Evolutionary conservation across 1,140 invertebrate species (phyloP).

Genomic region (Pachyrhynchus sulphureomaculatus): DNA sequence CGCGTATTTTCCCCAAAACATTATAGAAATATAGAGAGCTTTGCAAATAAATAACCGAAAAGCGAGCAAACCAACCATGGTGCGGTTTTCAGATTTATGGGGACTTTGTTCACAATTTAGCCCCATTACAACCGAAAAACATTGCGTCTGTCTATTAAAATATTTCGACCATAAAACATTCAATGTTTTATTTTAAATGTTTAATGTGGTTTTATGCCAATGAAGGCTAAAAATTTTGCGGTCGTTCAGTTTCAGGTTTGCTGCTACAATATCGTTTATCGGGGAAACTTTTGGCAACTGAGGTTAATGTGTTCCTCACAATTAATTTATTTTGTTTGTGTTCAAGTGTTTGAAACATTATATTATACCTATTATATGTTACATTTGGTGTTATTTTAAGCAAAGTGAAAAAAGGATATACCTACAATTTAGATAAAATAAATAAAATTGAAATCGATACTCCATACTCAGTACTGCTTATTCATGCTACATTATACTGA

Average conservation of each 20-base stretch:
- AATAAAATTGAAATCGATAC: no score
- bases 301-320: not conserved
- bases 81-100: slow-evolving; percentile 46
- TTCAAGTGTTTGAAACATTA: not conserved
- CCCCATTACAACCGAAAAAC: slow-evolving; percentile 22
- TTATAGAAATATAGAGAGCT: slow-evolving; percentile 32
- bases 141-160: slow-evolving; percentile 21
- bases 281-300: not conserved
- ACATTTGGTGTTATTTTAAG: no score
- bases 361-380: no score
- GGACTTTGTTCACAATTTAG: slow-evolving; percentile 37
- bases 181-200: slow-evolving; percentile 21
- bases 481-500: no score
- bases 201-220: slow-evolving; percentile 1
- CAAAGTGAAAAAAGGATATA: no score
- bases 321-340: slow-evolving; percentile 6
- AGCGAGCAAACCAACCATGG: slow-evolving; percentile 38
- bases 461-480: no score
- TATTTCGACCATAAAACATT: slow-evolving; percentile 21
- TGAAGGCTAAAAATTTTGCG: slow-evolving; percentile 15
- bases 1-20: slow-evolving; percentile 24
- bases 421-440: no score
- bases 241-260: slow-evolving; percentile 9
- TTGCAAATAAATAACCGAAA: slow-evolving; percentile 28
- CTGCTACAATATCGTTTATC: not conserved